Evolutionary conservation across 2,888 invertebrate genomes (phyloP).

Genomic region (Drosophila recens): DNA sequence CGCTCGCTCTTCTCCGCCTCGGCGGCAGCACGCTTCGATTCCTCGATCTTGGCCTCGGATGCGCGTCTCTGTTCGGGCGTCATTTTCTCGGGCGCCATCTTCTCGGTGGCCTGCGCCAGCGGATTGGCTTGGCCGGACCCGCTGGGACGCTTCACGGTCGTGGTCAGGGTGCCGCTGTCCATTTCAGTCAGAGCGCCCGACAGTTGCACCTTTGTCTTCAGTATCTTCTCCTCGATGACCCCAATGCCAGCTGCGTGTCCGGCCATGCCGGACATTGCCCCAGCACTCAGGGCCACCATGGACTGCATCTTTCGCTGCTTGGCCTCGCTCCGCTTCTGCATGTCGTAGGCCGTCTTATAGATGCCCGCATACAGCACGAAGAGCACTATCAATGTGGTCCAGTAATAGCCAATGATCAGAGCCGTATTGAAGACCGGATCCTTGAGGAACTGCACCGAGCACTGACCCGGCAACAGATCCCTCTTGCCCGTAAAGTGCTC

Average conservation of each 20-base stretch:
- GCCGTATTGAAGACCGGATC: constrained; percentile 99
- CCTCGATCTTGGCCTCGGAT: constrained; percentile 76
- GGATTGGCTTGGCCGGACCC: constrained; percentile 82
- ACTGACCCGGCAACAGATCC: constrained; percentile 94
- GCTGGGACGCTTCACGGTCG: constrained; percentile 80
- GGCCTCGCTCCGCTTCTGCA: constrained; percentile 98
- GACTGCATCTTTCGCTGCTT: constrained; percentile 98
- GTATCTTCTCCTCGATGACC: constrained; percentile 88
- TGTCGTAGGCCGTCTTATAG: constrained; percentile 98
- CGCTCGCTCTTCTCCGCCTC: constrained; percentile 91
- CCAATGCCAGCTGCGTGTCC: constrained; percentile 94
- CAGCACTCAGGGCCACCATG: constrained; percentile 95
- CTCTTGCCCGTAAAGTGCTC: constrained; percentile 98
- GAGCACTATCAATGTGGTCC: constrained; percentile 98
- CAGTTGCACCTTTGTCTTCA: constrained; percentile 80
- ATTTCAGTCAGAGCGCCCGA: constrained; percentile 51
- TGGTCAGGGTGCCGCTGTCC: constrained; percentile 58
- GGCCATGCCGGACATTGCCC: constrained; percentile 96
- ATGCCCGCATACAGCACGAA: constrained; percentile 98
- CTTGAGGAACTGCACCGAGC: constrained; percentile 98
- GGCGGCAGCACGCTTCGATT: constrained; percentile 76
- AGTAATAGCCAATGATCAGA: constrained; percentile 98
- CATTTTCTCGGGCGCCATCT: constrained; percentile 60
- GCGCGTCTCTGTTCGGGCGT: constrained; percentile 76
- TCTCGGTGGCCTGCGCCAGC: constrained; percentile 76